These are phyloP conservation scores for Halcyon chelicuti DNA, from an alignment of 2,797 vertebrate species.

Conservation along the genomic window DNA sequence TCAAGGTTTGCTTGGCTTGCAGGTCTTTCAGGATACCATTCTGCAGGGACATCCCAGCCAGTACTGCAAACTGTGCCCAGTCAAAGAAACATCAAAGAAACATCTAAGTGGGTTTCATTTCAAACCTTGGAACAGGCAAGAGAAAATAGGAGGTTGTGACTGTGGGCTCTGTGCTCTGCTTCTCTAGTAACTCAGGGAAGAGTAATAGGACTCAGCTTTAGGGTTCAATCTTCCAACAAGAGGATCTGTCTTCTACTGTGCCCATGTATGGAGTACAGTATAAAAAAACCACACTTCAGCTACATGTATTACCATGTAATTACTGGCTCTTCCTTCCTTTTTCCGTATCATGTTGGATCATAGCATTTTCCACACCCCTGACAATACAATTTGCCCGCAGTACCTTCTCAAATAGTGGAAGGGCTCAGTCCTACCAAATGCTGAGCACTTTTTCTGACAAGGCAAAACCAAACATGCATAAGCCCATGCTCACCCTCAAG, in stretches of 20 bases:
- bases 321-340: neutral
- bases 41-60: neutral
- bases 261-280: fast-evolving
- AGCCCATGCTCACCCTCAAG: neutral
- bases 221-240: neutral
- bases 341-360: neutral
- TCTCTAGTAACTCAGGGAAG: neutral
- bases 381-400: neutral
- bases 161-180: neutral
- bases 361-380: neutral
- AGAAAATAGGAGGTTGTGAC: neutral
- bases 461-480: neutral
- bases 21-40: neutral
- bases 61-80: neutral
- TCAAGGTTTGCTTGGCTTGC: neutral
- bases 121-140: neutral
- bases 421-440: neutral
- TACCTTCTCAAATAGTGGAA: neutral
- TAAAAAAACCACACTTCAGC: neutral
- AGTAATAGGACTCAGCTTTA: neutral
- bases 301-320: neutral
- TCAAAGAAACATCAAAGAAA: neutral
- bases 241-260: neutral
- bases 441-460: neutral
- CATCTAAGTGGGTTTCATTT: neutral